phyloP scores from a whole-genome alignment of 2,797 vertebrate genomes.

The Phyllotis vaccarum region DNA sequence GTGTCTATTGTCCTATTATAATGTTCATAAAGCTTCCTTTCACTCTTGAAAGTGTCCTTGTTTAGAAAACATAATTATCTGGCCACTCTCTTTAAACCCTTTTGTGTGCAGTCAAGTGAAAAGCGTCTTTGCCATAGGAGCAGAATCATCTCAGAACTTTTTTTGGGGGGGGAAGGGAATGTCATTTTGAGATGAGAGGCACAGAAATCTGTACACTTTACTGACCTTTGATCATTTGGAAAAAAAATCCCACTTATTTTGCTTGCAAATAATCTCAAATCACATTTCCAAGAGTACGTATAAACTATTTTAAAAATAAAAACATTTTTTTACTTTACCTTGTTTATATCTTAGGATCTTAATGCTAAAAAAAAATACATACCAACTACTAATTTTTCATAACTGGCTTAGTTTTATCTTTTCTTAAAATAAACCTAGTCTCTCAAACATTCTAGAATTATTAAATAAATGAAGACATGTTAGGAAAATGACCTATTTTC shows the following conservation, averaged over 20 bases:
- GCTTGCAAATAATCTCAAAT: slow-evolving; percentile 44
- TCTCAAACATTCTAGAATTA: slow-evolving; percentile 2
- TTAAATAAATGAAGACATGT: slow-evolving; percentile 40
- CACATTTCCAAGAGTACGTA: neutral
- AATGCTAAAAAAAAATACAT: neutral
- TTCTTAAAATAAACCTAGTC: neutral
- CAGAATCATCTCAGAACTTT: neutral
- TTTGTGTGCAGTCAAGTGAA: slow-evolving; percentile 1
- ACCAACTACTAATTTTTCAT: neutral
- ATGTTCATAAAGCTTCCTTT: slow-evolving; percentile 17
- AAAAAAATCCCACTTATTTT: neutral
- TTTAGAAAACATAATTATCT: slow-evolving; percentile 47
- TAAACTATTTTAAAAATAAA: slow-evolving; percentile 23
- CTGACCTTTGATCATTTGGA: slow-evolving; percentile 31
- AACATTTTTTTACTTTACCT: slow-evolving; percentile 27
- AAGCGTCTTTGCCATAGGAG: slow-evolving; percentile 41
- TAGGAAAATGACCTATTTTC: neutral
- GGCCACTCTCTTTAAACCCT: neutral
- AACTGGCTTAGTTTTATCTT: neutral
- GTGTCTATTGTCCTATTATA: neutral
- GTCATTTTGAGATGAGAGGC: neutral
- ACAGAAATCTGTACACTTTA: neutral
- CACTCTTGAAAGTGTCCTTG: slow-evolving; percentile 20
- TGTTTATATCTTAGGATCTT: neutral
- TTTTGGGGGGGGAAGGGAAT: no score